phyloP scores from a whole-genome alignment of 1,140 invertebrate genomes.

The Heliconius hermathena region DNA sequence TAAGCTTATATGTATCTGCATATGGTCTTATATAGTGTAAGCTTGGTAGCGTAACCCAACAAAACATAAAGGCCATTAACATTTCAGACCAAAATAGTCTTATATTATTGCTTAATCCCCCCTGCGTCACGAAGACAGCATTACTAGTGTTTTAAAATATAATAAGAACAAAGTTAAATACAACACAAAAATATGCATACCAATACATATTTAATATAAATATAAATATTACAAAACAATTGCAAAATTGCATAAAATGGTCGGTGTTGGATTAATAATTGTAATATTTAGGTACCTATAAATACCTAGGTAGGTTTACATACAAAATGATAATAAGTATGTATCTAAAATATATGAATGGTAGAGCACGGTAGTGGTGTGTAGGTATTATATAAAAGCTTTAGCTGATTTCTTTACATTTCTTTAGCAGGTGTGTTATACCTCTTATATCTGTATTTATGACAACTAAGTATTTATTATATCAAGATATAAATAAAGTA shows the following conservation, averaged over 20 bases:
- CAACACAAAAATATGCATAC: not conserved
- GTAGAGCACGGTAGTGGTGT: not conserved
- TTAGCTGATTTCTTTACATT: not conserved
- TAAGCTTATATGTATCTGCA: no score
- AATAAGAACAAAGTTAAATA: not conserved
- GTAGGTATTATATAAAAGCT: not conserved
- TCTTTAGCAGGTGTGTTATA: not conserved
- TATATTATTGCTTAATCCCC: not conserved
- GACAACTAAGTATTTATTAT: no score
- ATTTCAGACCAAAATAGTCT: no score
- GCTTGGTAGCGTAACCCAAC: no score
- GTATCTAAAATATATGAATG: not conserved
- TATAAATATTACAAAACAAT: not conserved
- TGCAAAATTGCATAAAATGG: no score
- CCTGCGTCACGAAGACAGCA: not conserved
- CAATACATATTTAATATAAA: not conserved
- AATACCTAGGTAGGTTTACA: not conserved
- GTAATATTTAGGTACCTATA: not conserved
- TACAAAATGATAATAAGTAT: not conserved
- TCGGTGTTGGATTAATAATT: no score
- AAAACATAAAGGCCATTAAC: no score
- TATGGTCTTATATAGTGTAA: no score
- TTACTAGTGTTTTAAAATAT: not conserved
- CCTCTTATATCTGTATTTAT: no score
- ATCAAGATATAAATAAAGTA: no score